Percentiles rank a stretch among this genome's conserved stretches.
These are phyloP conservation scores for Orthonevra nobilis DNA, from an alignment of 2,888 invertebrate species.

Conservation along the genomic window DNA sequence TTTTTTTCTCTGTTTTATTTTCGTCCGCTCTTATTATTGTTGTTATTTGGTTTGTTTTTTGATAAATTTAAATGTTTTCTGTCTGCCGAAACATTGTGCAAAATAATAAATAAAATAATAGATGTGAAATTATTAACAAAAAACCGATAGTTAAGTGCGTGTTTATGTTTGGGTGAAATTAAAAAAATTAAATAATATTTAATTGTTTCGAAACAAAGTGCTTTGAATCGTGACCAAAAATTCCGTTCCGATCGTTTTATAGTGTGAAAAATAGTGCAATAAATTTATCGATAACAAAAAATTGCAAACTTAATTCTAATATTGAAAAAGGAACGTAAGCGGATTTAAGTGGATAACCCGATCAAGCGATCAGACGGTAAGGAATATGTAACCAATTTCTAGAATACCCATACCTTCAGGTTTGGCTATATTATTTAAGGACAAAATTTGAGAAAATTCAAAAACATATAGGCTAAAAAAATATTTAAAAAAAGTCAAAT, in stretches of 20 bases:
- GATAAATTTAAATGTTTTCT: conserved; percentile 29
- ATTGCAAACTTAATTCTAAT: not conserved
- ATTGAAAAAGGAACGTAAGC: not conserved
- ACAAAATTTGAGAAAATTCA: too few species aligned
- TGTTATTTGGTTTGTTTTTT: conserved; percentile 11
- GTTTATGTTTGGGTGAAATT: not conserved
- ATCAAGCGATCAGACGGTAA: conserved; percentile 17
- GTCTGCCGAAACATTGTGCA: conserved; percentile 18
- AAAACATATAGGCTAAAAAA: too few species aligned
- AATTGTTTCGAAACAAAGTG: not conserved
- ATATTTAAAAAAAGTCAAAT: too few species aligned
- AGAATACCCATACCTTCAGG: too few species aligned
- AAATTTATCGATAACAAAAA: not conserved
- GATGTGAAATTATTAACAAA: not conserved
- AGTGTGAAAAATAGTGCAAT: conserved; percentile 4
- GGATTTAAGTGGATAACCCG: conserved; percentile 55
- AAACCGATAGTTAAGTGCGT: too few species aligned
- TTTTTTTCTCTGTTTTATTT: conserved; percentile 8
- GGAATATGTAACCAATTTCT: not conserved
- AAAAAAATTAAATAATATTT: not conserved
- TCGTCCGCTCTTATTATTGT: conserved; percentile 2
- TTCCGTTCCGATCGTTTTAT: not conserved
- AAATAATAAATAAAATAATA: conserved; percentile 11
- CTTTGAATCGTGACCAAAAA: not conserved
- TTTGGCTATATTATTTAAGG: too few species aligned